These are phyloP conservation scores for Tenrec ecaudatus DNA, from an alignment of 2,113 vertebrate genomes.

Conservation along the genomic window DNA sequence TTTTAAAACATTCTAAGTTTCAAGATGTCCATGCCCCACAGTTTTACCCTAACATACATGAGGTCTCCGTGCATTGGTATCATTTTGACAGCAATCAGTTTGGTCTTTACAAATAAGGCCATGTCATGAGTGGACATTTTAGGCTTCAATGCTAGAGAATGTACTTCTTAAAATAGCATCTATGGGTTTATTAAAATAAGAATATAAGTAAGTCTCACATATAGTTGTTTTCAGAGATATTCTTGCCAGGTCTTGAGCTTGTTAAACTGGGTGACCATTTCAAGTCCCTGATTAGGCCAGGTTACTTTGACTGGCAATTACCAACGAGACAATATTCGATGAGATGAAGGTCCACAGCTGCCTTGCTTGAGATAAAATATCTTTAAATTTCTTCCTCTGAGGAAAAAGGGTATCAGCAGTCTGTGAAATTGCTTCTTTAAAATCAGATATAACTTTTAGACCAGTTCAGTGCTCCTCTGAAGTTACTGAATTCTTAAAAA, in stretches of 20 bases:
- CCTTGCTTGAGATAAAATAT: background rate
- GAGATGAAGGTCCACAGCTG: background rate
- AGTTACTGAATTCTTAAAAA: slow-evolving; percentile 54
- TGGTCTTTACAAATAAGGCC: background rate
- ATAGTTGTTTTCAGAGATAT: background rate
- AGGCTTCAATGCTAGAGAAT: slow-evolving; percentile 7
- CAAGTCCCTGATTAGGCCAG: background rate
- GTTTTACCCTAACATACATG: too few species aligned
- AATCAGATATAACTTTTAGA: slow-evolving; percentile 8
- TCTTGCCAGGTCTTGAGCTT: background rate
- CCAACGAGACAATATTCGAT: background rate
- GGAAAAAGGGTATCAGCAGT: background rate
- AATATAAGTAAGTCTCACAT: background rate
- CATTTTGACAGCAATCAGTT: background rate
- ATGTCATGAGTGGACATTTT: background rate
- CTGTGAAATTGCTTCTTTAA: slow-evolving; percentile 55
- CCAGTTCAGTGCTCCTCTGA: background rate
- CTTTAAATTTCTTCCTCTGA: slow-evolving; percentile 51
- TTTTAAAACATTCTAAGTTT: background rate
- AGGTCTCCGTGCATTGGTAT: too few species aligned
- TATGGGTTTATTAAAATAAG: slow-evolving; percentile 11
- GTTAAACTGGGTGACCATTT: background rate
- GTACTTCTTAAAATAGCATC: background rate
- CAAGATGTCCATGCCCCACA: background rate
- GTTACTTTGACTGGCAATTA: background rate